A percentile compares a stretch with the other conserved stretches of the same genome.
Evolutionary conservation across 2,113 vertebrate species (phyloP).

Genomic region (Podiceps cristatus): DNA sequence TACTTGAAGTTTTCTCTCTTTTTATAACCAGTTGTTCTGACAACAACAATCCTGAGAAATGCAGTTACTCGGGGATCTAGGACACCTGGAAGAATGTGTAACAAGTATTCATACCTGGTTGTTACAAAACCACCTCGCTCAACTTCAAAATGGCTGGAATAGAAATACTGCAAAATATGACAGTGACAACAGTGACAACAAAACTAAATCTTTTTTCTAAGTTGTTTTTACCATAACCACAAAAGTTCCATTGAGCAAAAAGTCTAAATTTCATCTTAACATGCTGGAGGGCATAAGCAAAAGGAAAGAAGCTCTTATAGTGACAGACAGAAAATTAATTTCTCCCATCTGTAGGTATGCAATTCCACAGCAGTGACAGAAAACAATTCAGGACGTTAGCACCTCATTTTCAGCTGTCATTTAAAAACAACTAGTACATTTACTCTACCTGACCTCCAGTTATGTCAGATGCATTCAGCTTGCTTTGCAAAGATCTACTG

Average conservation of each 20-base stretch:
- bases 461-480: neutral
- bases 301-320: neutral
- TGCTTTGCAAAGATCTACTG: neutral
- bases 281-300: neutral
- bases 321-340: neutral
- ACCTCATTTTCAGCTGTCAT: slow-evolving; percentile 26
- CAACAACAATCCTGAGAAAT: neutral
- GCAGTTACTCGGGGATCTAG: neutral
- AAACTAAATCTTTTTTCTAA: neutral
- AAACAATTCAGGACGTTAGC: neutral
- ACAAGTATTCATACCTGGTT: neutral
- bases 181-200: neutral
- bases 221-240: neutral
- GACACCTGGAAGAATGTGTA: neutral
- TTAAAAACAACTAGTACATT: neutral
- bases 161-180: neutral
- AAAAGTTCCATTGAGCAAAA: neutral
- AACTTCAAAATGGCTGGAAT: neutral
- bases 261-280: neutral
- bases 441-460: neutral
- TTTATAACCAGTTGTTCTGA: neutral
- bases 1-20: neutral
- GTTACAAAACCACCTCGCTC: neutral
- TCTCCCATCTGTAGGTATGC: neutral
- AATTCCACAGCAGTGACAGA: neutral